phyloP scores from a whole-genome alignment of 2,888 invertebrate species.

The Cyclophora punctaria region DNA sequence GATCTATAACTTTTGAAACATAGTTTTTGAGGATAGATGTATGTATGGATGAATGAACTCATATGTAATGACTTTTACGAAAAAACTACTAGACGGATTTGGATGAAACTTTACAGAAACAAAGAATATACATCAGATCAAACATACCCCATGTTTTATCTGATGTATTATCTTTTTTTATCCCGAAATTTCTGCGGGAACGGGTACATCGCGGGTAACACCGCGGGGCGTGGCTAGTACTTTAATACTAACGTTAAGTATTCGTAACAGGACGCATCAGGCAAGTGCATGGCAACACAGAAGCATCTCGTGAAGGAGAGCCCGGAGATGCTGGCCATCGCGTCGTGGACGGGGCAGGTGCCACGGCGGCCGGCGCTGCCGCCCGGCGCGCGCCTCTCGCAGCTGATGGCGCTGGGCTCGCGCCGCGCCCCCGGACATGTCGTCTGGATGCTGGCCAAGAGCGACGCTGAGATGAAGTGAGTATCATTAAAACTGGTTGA shows the following conservation, averaged over 20 bases:
- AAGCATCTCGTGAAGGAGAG: slow-evolving; percentile 82
- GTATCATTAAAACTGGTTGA: slow-evolving; percentile 22
- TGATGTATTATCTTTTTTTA: too few relatives aligned
- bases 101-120: too few relatives aligned
- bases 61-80: too few relatives aligned
- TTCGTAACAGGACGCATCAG: slow-evolving; percentile 59
- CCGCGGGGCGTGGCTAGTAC: too few relatives aligned
- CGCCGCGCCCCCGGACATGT: slow-evolving; percentile 80
- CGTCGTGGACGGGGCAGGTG: slow-evolving; percentile 86
- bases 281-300: slow-evolving; percentile 67
- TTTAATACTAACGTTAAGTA: not conserved
- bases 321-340: slow-evolving; percentile 86
- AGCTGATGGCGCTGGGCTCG: slow-evolving; percentile 85
- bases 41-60: too few relatives aligned
- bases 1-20: too few relatives aligned
- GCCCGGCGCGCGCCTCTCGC: slow-evolving; percentile 79
- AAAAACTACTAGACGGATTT: too few relatives aligned
- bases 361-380: slow-evolving; percentile 84
- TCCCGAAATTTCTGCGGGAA: too few relatives aligned
- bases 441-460: slow-evolving; percentile 87
- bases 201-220: too few relatives aligned
- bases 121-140: too few relatives aligned
- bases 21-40: too few relatives aligned
- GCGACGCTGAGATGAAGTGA: slow-evolving; percentile 86
- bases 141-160: too few relatives aligned